Percentiles rank a stretch among this genome's conserved stretches.
Conservation (phyloP, 2,113 vertebrate genomes). For the Macrotis lagotis region DNA sequence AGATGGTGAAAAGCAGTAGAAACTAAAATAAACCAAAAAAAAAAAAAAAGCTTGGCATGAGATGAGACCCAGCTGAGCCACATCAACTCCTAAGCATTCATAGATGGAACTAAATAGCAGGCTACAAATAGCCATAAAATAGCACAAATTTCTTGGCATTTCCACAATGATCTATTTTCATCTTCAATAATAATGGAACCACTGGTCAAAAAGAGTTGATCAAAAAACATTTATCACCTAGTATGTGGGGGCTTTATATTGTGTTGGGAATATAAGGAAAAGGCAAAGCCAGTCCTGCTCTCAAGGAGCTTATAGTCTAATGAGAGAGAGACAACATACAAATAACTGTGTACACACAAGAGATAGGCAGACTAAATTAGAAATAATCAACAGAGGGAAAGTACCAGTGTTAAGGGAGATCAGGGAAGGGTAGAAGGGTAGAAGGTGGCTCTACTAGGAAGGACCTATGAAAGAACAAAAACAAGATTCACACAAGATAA, state of each 20-base stretch:
- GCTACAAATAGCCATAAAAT: neutral
- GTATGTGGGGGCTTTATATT: rapidly evolving
- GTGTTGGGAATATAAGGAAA: neutral
- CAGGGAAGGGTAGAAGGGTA: neutral
- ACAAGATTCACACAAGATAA: neutral
- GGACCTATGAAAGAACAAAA: neutral
- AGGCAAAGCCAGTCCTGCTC: neutral
- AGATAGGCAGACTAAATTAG: rapidly evolving
- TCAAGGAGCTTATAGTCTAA: neutral
- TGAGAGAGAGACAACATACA: neutral
- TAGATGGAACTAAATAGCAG: neutral
- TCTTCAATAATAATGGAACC: neutral
- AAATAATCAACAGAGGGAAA: neutral
- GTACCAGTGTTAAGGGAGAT: no score
- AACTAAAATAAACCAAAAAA: neutral
- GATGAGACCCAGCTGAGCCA: neutral
- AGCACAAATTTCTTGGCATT: neutral
- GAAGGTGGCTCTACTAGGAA: neutral
- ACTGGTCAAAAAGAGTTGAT: rapidly evolving
- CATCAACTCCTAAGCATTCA: neutral
- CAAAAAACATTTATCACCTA: neutral
- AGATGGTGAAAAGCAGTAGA: neutral
- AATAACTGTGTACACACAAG: neutral
- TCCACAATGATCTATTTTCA: neutral
- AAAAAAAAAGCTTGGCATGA: neutral